Conservation (phyloP, 2,113 vertebrate species). For the Indicator indicator region DNA sequence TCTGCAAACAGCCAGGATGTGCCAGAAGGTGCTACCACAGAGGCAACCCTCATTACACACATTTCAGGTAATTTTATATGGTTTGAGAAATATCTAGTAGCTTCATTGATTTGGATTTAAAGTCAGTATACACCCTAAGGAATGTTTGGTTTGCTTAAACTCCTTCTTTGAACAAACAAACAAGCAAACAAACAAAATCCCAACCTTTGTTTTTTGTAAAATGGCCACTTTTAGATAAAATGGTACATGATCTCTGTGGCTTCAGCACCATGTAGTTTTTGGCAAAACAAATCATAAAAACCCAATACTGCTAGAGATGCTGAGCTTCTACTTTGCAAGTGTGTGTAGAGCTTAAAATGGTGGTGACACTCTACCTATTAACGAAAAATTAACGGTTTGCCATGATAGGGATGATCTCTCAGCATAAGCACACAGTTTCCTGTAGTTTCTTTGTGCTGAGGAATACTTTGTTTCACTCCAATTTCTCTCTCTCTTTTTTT, state of each 20-base stretch:
- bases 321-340: neutral
- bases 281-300: neutral
- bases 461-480: neutral
- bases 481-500: neutral
- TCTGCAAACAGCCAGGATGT: neutral
- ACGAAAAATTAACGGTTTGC: neutral
- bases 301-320: neutral
- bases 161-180: neutral
- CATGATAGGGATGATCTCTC: neutral
- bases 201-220: neutral
- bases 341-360: neutral
- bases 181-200: neutral
- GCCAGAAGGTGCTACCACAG: neutral
- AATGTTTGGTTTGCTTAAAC: neutral
- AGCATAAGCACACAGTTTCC: neutral
- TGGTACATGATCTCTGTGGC: neutral
- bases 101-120: neutral
- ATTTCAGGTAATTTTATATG: neutral
- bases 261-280: neutral
- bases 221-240: neutral
- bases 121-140: neutral
- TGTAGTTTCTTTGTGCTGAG: neutral
- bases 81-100: neutral
- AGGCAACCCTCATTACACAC: neutral
- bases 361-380: neutral